Evolutionary conservation across 2,888 invertebrate genomes (phyloP), one percentile per base, ranked within the genome.

Genomic region (Ryuthela nishihirai): DNA sequence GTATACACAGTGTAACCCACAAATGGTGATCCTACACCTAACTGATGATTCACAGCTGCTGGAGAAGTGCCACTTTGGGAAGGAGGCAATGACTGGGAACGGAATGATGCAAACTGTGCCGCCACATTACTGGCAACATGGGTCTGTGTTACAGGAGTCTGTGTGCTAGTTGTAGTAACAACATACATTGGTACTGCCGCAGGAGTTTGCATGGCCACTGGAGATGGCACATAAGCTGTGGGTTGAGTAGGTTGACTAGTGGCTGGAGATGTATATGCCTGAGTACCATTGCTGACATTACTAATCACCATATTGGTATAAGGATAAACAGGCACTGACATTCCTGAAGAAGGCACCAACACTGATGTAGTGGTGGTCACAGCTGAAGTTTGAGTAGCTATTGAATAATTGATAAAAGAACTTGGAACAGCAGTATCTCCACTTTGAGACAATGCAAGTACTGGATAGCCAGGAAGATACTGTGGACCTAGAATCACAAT

Each of bases 201-300:
- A 42, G 54, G 42, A 34, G 55, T 48, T 25, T 54, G 54, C 15
- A 61, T 26, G 23, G 55, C 44, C 54, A 61, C 34, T 15, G 49
- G 39, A 38, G 60, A 54, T 32, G 50, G 58, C 41, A 58, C 42
- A 34, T 44, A 54, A 36, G 46, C 54, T 34, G 54, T 35, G 44
- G 54, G 60, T 24, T 58, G 50, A 18, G 58, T 38, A 29, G 23
- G n/a, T 52, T 55, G 61, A 55, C 47, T 55, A 55, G 55, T 43
- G 48, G 45, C 49, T 20, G 44, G 43, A 10, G 46, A 26, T 39
- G 41, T 54, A 48, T 32, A 24, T 36, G 40, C 23, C 38, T 48
- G 44, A 36, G 46, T 20, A 26, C 44, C 38, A 43, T 38, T 55
- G 46, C 40, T 50, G 35, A 49, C 17, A 29, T 38, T 54, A 23